Conservation (phyloP, 2,797 vertebrate species). For the Salarias fasciatus region DNA sequence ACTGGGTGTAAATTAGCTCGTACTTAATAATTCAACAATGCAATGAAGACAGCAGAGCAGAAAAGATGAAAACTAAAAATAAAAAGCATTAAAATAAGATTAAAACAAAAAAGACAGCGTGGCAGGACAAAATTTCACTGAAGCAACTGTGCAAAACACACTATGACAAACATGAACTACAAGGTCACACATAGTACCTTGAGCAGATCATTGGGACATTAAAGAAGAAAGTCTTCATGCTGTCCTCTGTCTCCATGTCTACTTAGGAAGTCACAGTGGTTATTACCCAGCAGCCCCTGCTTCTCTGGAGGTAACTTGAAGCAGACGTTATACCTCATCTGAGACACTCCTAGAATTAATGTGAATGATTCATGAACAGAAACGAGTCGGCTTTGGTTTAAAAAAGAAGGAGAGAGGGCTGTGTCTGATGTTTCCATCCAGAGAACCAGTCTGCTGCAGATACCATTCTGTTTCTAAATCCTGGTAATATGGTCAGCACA, state of each 20-base stretch:
- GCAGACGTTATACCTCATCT: slow-evolving; percentile 27
- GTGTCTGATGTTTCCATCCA: slow-evolving; percentile 37
- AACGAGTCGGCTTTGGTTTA: slow-evolving; percentile 27
- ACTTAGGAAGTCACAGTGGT: slow-evolving; percentile 29
- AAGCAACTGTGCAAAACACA: slow-evolving; percentile 6
- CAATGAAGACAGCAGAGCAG: too few relatives aligned
- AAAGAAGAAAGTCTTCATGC: slow-evolving; percentile 30
- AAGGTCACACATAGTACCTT: slow-evolving; percentile 25
- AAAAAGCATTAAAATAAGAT: background rate
- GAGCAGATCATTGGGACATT: slow-evolving; percentile 44
- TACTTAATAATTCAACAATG: too few relatives aligned
- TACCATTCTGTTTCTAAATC: slow-evolving; percentile 12
- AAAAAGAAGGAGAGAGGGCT: slow-evolving; percentile 2
- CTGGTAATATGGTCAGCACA: slow-evolving; percentile 9
- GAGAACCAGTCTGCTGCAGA: slow-evolving; percentile 17
- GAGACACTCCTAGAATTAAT: slow-evolving; percentile 41
- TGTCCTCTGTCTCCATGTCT: slow-evolving; percentile 40
- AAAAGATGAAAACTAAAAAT: too few relatives aligned
- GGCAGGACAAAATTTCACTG: slow-evolving; percentile 13
- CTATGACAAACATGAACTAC: background rate
- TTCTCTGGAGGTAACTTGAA: slow-evolving; percentile 43
- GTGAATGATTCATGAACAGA: slow-evolving; percentile 62
- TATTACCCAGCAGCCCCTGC: slow-evolving; percentile 58
- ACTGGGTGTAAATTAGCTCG: too few relatives aligned
- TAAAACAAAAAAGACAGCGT: slow-evolving; percentile 13